Evolutionary conservation across 1,140 invertebrate species (phyloP).

Genomic region (Matsumurasca onukii): DNA sequence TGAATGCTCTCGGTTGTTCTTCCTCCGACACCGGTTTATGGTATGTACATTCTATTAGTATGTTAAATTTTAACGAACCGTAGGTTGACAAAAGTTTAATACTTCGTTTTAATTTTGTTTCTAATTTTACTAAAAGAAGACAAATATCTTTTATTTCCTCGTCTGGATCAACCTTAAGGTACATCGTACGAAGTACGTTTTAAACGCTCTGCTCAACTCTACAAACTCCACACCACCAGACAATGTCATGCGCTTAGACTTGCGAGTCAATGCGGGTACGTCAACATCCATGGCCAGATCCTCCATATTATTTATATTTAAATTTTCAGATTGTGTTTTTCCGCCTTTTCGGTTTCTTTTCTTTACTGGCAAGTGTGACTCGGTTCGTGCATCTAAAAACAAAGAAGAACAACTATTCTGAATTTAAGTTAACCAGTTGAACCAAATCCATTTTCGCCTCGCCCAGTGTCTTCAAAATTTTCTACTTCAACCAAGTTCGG

Average conservation of each 20-base stretch:
- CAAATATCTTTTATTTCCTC: too few relatives aligned
- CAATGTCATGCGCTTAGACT: background rate
- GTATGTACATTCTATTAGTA: conserved; percentile 5
- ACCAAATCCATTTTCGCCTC: too few relatives aligned
- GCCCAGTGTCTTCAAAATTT: too few relatives aligned
- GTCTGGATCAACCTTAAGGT: background rate
- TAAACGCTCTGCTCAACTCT: background rate
- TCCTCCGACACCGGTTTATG: background rate
- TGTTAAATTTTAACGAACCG: too few relatives aligned
- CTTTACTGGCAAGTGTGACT: too few relatives aligned
- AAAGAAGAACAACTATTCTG: background rate
- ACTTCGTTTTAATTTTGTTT: background rate
- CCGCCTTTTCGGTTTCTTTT: background rate
- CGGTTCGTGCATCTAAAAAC: background rate
- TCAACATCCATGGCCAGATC: background rate
- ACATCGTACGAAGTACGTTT: background rate
- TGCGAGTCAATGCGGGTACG: background rate
- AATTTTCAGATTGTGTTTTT: background rate
- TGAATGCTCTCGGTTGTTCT: too few relatives aligned
- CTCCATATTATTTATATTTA: too few relatives aligned
- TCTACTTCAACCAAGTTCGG: conserved; percentile 82
- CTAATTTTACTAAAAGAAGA: background rate
- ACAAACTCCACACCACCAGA: background rate
- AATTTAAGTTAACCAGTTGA: too few relatives aligned
- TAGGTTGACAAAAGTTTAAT: background rate